Base-by-base conservation (phyloP, 2,888 invertebrate genomes). In the Drosophila rellima region DNA sequence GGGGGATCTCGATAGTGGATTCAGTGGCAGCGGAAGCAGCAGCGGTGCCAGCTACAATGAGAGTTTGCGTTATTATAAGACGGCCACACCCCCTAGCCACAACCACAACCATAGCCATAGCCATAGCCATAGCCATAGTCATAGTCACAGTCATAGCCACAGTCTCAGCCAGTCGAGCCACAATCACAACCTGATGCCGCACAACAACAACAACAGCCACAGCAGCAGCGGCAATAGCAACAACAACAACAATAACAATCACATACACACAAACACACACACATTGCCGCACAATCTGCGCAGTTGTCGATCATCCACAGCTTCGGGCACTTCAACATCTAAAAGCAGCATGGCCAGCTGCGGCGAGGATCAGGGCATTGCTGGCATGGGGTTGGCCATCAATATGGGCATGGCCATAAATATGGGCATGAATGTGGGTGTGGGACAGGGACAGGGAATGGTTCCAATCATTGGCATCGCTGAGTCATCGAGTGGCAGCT, bases 21-120 rank as follows among this genome's bases (percentile, higher is more conserved):
- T 96, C 92, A 93, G 93, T 73, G 92, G 92, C 93, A 92, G 92
- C 76, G 92, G 93, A 82, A 96, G 96, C 93, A 96, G 96, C 90
- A 96, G 96, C 92, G 96, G 96, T 90, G 96, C 96, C 92, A 96
- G 96, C 93, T 96, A 96, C 92, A 95, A 95, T 37, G 95, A 95
- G 82, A 95, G 95, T 91, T 93, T 96, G 90, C 94, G 95, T 75
- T 93, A 93, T 82, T 92, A 92, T 71, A 93, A 93, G 85, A 91
- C 92, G 69, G 91, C 87, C 74, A 89, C 89, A 74, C 70, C 82
- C 70, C 78, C 89, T 5, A 89, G 75, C 71, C 82, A 79, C 33
- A 80, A 51, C 40, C 69, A 78, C 7, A 64, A 51, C 40, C 69
- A 78, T 7, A 64, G 56, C 48, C 77, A 82, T n/a, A 56, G 40